These are phyloP conservation scores for Salvelinus namaycush DNA, from an alignment of 2,113 vertebrate species.

Conservation along the genomic window DNA sequence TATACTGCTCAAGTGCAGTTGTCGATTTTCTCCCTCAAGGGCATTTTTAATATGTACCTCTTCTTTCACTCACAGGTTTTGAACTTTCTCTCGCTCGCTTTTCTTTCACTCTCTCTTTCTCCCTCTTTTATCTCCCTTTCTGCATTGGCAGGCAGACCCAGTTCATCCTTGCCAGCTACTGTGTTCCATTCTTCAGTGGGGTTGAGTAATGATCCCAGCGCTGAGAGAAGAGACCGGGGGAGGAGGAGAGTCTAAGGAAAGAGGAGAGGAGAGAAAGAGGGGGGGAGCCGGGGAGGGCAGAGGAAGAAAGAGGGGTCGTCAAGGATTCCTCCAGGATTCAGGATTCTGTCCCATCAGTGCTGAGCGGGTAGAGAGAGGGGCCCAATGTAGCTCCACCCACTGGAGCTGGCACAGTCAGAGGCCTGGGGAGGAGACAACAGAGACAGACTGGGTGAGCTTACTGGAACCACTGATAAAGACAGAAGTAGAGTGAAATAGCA, in stretches of 20 bases:
- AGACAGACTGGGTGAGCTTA: background rate
- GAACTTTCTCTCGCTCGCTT: constrained; percentile 20
- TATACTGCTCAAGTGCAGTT: constrained; percentile 44
- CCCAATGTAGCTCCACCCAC: constrained; percentile 23
- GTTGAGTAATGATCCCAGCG: constrained; percentile 55
- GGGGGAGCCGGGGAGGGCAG: constrained; percentile 27
- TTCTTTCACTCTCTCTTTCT: constrained; percentile 35
- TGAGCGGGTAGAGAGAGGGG: background rate
- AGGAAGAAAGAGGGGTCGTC: constrained; percentile 42
- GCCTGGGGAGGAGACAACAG: constrained; percentile 30
- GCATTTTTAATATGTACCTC: constrained; percentile 48
- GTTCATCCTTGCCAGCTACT: constrained; percentile 66
- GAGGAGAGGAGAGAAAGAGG: constrained; percentile 47
- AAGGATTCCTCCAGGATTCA: constrained; percentile 35
- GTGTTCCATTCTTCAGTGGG: constrained; percentile 52
- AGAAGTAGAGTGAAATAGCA: background rate
- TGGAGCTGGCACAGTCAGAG: constrained; percentile 2
- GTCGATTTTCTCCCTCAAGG: constrained; percentile 40
- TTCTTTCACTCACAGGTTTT: constrained; percentile 10
- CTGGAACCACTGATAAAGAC: background rate
- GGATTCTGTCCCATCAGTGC: constrained; percentile 24
- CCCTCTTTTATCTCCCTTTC: constrained; percentile 50
- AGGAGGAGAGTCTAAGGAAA: constrained; percentile 44
- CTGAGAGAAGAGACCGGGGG: constrained; percentile 45
- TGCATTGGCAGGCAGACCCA: constrained; percentile 50